Evolutionary conservation across 1,140 invertebrate genomes (phyloP).

Genomic region (Hylaeus anthracinus): DNA sequence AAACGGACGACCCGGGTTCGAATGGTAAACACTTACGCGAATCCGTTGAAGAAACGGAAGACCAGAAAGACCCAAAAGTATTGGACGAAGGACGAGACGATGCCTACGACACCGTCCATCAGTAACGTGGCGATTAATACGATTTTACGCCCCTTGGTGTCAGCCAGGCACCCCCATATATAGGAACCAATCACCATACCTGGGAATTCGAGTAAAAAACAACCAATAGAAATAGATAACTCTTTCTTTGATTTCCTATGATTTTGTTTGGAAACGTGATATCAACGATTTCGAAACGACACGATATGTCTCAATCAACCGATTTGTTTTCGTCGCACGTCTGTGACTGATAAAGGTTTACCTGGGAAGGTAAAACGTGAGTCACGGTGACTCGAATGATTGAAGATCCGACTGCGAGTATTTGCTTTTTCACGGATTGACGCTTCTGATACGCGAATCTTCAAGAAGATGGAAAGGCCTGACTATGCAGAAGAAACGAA

Average conservation of each 20-base stretch:
- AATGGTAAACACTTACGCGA: slow-evolving; percentile 86
- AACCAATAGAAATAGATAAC: not conserved
- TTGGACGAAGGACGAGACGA: slow-evolving; percentile 89
- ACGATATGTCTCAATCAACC: too few species aligned
- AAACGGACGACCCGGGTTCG: too few species aligned
- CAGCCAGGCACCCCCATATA: slow-evolving; percentile 93
- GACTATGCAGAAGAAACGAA: too few species aligned
- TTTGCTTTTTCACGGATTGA: too few species aligned
- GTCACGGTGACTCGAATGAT: not conserved
- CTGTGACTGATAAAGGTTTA: not conserved
- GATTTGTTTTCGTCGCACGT: not conserved
- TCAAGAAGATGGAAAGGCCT: too few species aligned
- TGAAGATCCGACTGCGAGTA: too few species aligned
- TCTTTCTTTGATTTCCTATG: not conserved
- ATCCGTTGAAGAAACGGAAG: slow-evolving; percentile 91
- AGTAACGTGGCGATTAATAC: slow-evolving; percentile 89
- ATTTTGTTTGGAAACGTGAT: not conserved
- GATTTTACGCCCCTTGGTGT: slow-evolving; percentile 89
- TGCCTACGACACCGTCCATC: slow-evolving; percentile 88
- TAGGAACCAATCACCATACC: slow-evolving; percentile 95
- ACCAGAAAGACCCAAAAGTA: slow-evolving; percentile 88
- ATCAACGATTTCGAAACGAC: too few species aligned
- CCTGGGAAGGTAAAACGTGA: not conserved
- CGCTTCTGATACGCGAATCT: too few species aligned
- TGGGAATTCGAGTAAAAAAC: slow-evolving; percentile 67